Conservation (phyloP, 2,797 vertebrate genomes). For the Smutsia gigantea region DNA sequence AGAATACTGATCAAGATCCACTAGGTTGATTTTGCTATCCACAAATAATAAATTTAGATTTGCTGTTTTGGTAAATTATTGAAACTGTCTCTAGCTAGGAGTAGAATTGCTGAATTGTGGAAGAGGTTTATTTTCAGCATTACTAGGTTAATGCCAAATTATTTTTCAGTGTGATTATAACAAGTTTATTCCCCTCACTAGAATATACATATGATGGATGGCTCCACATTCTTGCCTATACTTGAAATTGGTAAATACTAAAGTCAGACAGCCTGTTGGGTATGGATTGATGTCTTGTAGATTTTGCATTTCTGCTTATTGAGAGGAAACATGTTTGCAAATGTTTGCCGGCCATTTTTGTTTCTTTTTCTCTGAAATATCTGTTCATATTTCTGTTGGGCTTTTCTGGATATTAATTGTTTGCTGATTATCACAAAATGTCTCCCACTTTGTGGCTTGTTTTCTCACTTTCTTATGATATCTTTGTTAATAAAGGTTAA, state of each 20-base stretch:
- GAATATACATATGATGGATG: not conserved
- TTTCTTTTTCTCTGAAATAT: not conserved
- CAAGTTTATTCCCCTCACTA: not conserved
- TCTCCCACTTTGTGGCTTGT: not conserved
- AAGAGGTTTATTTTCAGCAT: not conserved
- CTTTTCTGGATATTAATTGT: slow-evolving; percentile 36
- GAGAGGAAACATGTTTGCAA: slow-evolving; percentile 1
- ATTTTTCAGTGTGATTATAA: not conserved
- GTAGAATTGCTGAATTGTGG: not conserved
- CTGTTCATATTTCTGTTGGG: not conserved
- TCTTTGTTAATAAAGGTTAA: slow-evolving; percentile 31
- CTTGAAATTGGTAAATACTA: not conserved
- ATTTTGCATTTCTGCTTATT: slow-evolving; percentile 1
- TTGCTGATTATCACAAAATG: not conserved
- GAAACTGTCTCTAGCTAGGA: not conserved
- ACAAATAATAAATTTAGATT: not conserved
- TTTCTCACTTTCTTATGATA: not conserved
- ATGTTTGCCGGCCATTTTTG: not conserved
- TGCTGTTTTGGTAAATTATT: not conserved
- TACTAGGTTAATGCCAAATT: not conserved
- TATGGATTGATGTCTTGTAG: not conserved
- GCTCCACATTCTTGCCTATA: not conserved
- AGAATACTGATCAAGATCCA: not conserved
- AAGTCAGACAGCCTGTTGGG: not conserved
- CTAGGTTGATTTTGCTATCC: not conserved